Evolutionary conservation across 2,888 invertebrate species (phyloP).

Genomic region (Metellina segmentata): DNA sequence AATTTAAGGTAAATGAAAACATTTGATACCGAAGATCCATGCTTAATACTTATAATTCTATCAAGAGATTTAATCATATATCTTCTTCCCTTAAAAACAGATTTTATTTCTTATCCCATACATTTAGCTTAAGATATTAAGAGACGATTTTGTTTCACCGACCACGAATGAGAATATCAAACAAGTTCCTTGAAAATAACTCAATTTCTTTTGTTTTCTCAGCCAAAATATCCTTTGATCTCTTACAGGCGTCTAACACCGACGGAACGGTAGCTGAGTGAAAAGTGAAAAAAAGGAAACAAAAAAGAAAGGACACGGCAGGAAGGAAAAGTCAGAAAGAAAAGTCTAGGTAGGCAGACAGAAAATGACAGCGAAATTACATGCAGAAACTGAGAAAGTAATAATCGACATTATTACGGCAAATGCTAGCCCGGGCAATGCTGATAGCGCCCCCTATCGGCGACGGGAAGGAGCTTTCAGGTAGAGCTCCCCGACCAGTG

Average conservation of each 20-base stretch:
- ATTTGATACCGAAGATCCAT: no score
- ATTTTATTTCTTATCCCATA: no score
- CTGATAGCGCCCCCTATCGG: slow-evolving; percentile 50
- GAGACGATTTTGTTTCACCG: not conserved
- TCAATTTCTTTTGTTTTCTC: not conserved
- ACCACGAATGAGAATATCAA: not conserved
- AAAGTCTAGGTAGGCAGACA: not conserved
- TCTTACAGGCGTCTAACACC: no score
- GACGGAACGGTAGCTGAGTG: no score
- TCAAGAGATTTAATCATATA: no score
- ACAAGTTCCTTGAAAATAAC: not conserved
- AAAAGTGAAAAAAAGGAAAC: not conserved
- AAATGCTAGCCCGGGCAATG: slow-evolving; percentile 70
- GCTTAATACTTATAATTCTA: no score
- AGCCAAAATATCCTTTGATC: no score
- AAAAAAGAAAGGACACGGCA: not conserved
- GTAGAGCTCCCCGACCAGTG: slow-evolving; percentile 47
- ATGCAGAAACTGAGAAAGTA: slow-evolving; percentile 75
- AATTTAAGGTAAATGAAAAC: no score
- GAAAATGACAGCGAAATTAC: slow-evolving; percentile 67
- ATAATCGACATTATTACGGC: slow-evolving; percentile 73
- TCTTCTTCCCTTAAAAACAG: no score
- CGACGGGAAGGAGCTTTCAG: slow-evolving; percentile 46
- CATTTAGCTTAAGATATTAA: not conserved
- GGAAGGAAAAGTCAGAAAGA: not conserved